A percentile compares a stretch with the other conserved stretches of the same genome.
phyloP scores from a whole-genome alignment of 2,113 vertebrate species.

The Gallinago undulata region DNA sequence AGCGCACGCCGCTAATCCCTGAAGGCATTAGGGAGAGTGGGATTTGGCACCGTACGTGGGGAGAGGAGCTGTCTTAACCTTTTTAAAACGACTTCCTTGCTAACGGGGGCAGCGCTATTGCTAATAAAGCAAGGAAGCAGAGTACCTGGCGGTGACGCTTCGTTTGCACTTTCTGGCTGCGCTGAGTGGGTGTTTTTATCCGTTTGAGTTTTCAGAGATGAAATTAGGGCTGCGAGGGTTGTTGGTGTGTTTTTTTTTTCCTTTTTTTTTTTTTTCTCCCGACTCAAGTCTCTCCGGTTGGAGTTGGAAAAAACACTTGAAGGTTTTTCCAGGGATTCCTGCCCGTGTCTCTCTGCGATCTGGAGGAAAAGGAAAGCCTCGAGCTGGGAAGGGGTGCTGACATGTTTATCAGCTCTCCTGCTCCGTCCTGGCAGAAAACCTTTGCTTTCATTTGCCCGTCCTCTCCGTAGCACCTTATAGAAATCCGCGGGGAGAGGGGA shows the following conservation, averaged over 20 bases:
- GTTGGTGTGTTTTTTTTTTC: not conserved
- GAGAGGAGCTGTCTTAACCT: conserved; percentile 54
- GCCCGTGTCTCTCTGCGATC: not conserved
- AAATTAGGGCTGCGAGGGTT: not conserved
- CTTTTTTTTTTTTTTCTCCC: too few relatives aligned
- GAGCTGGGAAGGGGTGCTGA: not conserved
- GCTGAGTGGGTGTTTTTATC: conserved; percentile 14
- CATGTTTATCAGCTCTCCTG: not conserved
- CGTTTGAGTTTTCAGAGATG: conserved; percentile 22
- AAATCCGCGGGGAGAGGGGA: not conserved
- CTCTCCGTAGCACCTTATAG: not conserved
- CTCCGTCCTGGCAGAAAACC: not conserved
- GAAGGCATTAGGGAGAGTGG: conserved; percentile 63
- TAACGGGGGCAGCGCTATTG: conserved; percentile 51
- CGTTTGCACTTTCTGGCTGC: conserved; percentile 42
- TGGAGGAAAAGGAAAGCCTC: not conserved
- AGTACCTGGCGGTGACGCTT: conserved; percentile 20
- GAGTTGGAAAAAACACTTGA: conserved; percentile 46
- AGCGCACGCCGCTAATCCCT: conserved; percentile 62
- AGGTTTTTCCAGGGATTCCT: conserved; percentile 25
- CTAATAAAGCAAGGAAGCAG: not conserved
- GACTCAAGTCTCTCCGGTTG: not conserved
- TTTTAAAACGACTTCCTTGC: conserved; percentile 35
- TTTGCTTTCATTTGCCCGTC: not conserved
- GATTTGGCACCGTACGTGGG: conserved; percentile 54